Percentiles rank a stretch among this genome's conserved stretches.
These are phyloP conservation scores for Notocelia uddmanniana DNA, from an alignment of 2,888 invertebrate species.

Conservation along the genomic window DNA sequence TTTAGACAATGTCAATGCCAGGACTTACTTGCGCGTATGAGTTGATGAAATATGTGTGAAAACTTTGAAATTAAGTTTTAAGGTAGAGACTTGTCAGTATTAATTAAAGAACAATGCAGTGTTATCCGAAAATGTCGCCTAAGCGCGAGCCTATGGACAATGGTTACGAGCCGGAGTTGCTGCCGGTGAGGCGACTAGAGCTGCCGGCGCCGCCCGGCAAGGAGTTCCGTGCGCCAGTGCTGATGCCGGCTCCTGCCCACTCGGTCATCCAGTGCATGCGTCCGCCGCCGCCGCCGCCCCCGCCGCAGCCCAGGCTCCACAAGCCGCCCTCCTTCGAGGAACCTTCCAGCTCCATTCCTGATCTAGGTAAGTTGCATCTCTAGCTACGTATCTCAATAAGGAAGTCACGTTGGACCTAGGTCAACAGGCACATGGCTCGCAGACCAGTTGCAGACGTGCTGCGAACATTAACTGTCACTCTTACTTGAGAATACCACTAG, in stretches of 20 bases:
- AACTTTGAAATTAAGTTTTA: constrained; percentile 46
- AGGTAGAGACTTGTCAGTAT: constrained; percentile 54
- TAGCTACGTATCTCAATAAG: constrained; percentile 34
- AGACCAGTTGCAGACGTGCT: constrained; percentile 39
- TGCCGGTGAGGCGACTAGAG: constrained; percentile 73
- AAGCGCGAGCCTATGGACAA: constrained; percentile 76
- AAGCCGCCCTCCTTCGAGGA: constrained; percentile 89
- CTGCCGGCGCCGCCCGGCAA: constrained; percentile 80
- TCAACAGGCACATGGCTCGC: constrained; percentile 39
- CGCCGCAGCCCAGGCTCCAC: constrained; percentile 81
- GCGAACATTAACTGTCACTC: constrained; percentile 32
- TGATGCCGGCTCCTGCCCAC: constrained; percentile 72
- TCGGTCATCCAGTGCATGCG: constrained; percentile 85
- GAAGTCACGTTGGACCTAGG: constrained; percentile 41
- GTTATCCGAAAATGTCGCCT: constrained; percentile 77
- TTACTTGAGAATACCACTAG: constrained; percentile 17
- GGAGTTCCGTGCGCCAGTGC: constrained; percentile 80
- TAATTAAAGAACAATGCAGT: constrained; percentile 74
- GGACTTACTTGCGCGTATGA: constrained; percentile 59
- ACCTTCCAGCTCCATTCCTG: constrained; percentile 95
- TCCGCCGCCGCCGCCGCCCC: constrained; percentile 81
- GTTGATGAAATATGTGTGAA: constrained; percentile 57
- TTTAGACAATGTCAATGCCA: constrained; percentile 61
- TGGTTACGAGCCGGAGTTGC: constrained; percentile 72
- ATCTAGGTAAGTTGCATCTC: constrained; percentile 89